Base-by-base conservation (phyloP, 2,888 invertebrate genomes). In the Ochropleura leucogaster region DNA sequence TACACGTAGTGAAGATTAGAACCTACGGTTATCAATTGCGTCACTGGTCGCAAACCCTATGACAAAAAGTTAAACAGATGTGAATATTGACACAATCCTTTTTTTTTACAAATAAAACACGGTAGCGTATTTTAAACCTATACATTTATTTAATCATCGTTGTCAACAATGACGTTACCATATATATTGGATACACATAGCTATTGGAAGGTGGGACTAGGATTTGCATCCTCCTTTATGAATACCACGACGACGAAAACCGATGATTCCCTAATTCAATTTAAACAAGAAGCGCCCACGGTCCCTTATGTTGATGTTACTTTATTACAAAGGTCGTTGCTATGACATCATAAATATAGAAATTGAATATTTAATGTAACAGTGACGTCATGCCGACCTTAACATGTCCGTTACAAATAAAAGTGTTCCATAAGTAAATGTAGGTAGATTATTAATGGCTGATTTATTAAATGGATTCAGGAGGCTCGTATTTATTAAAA, bases 261-360 rank as follows among this genome's bases (percentile, higher is more conserved):
- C n/a, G 1, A 53, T 57, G 44, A 47, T 55, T 63, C 46, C 55
- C 20, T 47, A 66, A 68, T 57, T 80, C 20, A 72, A 57, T 70
- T 63, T 30, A 66, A 10, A 12, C 9, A 40, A 57, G 12, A 53
- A n/a, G 14, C 66, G 47, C 76, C 81, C 66, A 76, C 70, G 62
- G 66, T 3, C 12, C 53, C 9, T 59, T 68, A 74, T 57, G 51
- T 78, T 64, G 66, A 82, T 74, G 74, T 59, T 44, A 74, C 66
- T 55, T 77, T 80, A 74, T 62, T 6, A 46, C 10, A 57, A 83
- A 82, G 79, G 81, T 82, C 83, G 79, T 82, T 62, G 53, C 78
- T 79, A 82, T 83, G 83, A 79, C 75, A 69, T 74, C 74, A 79
- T 79, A 59, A 68, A 65, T 79, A 66, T 75, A 79, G 71, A 75